Base-by-base conservation (phyloP, 1,140 invertebrate genomes). In the Drosophila punjabiensis region DNA sequence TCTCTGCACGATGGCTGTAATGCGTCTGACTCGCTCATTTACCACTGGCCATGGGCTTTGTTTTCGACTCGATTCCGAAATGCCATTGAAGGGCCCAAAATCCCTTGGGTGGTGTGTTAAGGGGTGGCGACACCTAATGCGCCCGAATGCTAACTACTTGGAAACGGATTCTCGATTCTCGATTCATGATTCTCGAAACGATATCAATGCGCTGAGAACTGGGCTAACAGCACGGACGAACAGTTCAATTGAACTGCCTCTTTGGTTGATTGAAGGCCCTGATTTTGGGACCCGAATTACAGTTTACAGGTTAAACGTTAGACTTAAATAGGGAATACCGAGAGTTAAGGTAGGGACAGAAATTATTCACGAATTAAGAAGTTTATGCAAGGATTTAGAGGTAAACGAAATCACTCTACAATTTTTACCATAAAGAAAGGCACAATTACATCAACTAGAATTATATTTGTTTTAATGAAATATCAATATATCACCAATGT, bases 11-110 rank as follows among this genome's bases (percentile, higher is more conserved):
- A 73, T 71, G 50, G 30, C 53, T 53, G 56, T 84, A 48, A 65
- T 16, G 48, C 50, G 62, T 66, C 55, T 43, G 73, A 20, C 28
- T 18, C 39, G 55, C 55, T 55, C 73, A 77, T 67, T 76, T 56
- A 69, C n/a, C 64, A 47, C 30, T 61, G 24, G 55, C 56, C 55
- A 24, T 20, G 37, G 68, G 55, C 70, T 74, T 74, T 74, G 68
- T 74, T 73, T 50, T 52, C 37, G n/a, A 74, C 18, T 37, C 53
- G 33, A 10, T 37, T 71, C 52, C n/a, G 9, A 35, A 74, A 37
- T 24, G 53, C 30, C 53, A 41, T 39, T 48, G 16, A 43, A 67
- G 28, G 28, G 32, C 32, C 2, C 11, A n/a, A n/a, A 14, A 20
- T 55, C 52, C 6, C 18, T 7, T 20, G 32, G 52, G 32, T 20